Conservation (phyloP, 2,113 vertebrate genomes). For the Salvelinus sp. region DNA sequence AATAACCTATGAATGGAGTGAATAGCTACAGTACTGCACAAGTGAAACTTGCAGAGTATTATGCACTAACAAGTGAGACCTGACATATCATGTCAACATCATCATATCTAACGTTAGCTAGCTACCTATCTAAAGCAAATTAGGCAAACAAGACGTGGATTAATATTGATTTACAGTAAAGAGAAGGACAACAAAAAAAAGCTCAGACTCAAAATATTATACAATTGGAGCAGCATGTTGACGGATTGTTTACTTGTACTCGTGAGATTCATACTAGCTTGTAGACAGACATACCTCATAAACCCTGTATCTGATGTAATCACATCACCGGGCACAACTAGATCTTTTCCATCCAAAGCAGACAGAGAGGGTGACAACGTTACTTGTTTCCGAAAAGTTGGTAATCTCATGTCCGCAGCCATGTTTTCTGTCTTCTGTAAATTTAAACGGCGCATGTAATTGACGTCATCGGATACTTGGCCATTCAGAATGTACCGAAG, state of each 20-base stretch:
- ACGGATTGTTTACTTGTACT: not conserved
- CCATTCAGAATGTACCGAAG: no score
- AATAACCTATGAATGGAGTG: no score
- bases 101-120: no score
- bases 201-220: not conserved
- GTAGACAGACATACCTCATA: slow-evolving; percentile 82
- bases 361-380: slow-evolving; percentile 24
- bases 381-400: slow-evolving; percentile 62
- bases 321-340: slow-evolving; percentile 92
- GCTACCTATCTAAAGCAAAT: no score
- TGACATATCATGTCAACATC: no score
- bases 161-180: no score
- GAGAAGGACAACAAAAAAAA: no score
- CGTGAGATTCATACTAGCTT: not conserved
- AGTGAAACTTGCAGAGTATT: no score
- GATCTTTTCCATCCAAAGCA: slow-evolving; percentile 70
- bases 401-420: slow-evolving; percentile 86
- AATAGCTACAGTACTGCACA: no score
- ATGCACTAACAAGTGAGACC: no score
- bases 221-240: not conserved
- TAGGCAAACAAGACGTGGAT: no score
- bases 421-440: slow-evolving; percentile 66
- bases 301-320: slow-evolving; percentile 94
- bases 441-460: slow-evolving; percentile 2
- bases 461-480: not conserved